Conservation (phyloP, 2,113 vertebrate species). For the Chloebia gouldiae region DNA sequence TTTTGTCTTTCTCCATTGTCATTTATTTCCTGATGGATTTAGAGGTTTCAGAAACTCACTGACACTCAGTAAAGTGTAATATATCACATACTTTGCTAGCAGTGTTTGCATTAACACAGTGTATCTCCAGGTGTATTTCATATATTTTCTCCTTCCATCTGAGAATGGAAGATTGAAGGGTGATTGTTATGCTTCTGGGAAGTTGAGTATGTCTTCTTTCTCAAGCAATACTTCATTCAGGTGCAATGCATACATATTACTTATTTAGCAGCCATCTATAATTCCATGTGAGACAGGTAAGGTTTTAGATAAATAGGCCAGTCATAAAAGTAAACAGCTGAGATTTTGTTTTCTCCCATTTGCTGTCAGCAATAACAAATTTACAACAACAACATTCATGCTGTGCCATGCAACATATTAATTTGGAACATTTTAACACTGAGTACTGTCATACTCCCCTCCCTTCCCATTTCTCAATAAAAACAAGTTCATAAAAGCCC, state of each 20-base stretch:
- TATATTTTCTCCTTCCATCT: background rate
- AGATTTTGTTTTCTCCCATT: background rate
- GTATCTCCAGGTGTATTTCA: background rate
- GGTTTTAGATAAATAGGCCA: background rate
- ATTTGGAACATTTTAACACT: slow-evolving; percentile 1
- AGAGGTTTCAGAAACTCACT: slow-evolving; percentile 25
- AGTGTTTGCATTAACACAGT: background rate
- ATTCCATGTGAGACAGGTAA: background rate
- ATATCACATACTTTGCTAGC: background rate
- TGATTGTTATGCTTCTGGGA: background rate
- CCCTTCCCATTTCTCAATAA: background rate
- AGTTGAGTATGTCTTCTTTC: background rate
- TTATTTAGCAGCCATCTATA: background rate
- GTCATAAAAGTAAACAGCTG: slow-evolving; percentile 28
- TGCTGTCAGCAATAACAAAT: slow-evolving; percentile 31
- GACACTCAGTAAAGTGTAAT: background rate
- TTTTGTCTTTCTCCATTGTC: slow-evolving; percentile 42
- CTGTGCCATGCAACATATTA: background rate
- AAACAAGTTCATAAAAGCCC: background rate
- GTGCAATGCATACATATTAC: background rate
- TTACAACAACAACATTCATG: background rate
- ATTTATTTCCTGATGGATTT: slow-evolving; percentile 68
- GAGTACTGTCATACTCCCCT: background rate
- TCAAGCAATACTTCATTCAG: background rate
- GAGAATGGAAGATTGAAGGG: background rate